Base-by-base conservation (phyloP, 2,113 vertebrate genomes). In the Mugil cephalus region DNA sequence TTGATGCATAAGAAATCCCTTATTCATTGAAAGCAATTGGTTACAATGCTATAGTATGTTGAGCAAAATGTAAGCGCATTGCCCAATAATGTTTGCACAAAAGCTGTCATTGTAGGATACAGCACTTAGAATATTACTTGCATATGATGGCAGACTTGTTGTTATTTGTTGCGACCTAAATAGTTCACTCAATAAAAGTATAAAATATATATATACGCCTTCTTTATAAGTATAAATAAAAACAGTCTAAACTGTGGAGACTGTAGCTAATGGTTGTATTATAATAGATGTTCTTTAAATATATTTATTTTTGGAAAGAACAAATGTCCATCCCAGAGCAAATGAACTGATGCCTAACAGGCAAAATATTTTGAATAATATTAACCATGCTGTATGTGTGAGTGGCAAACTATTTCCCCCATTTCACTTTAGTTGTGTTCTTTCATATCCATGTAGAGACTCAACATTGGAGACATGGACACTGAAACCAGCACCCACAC, bases 391-490 rank as follows among this genome's bases (percentile, higher is more conserved):
- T 30, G 5, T n/a, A 30, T 30, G 24, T 30, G 24, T 30, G 24
- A 30, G 24, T 30, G 24, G 24, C 24, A 30, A 3, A 30, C 2
- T 30, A 30, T 30, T 30, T 30, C 24, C 2, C 24, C 24, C 2
- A 5, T 45, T 58, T 6, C 1, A 39, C n/a, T 38, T 36, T 7
- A 17, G 0, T 1, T 1, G 10, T 63, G 1, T 47, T 69, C 8
- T 6, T 42, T 56, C 7, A 0, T 68, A 42, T 47, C 40, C 11
- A 15, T 36, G 18, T 52, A 88, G 74, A 46, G 81, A 43, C 38
- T 78, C 69, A 60, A 66, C 48, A 95, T 95, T 93, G 91, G 81
- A 12, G 93, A 94, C 13, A 70, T 93, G 42, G 79, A 83, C 38
- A 0, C 77, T 36, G 94, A 95, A 0, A 84, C 45, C 69, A 72